Conservation (phyloP, 2,113 vertebrate species). For the Camelus dromedarius region DNA sequence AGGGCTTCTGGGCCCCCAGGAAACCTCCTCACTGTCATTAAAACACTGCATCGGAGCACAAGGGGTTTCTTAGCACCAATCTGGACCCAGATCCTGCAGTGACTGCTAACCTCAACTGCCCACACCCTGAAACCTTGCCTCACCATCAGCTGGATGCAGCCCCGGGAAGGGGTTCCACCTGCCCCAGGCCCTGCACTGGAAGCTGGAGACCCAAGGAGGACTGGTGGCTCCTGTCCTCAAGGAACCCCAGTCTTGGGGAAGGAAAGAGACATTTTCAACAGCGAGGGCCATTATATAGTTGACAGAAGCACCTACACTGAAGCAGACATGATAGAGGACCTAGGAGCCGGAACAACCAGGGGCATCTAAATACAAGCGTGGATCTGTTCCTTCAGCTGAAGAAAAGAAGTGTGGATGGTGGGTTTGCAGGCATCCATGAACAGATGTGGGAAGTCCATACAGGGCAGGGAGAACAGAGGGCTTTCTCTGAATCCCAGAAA, state of each 20-base stretch:
- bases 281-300: fast-evolving
- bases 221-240: neutral
- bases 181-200: neutral
- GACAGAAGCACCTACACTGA: neutral
- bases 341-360: fast-evolving
- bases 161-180: no score
- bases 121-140: neutral
- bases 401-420: neutral
- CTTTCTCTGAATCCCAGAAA: neutral
- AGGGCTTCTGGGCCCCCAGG: conserved; percentile 21
- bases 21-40: conserved; percentile 33
- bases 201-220: neutral
- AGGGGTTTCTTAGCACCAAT: neutral
- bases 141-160: fast-evolving
- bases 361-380: neutral
- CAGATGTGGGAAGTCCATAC: neutral
- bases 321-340: neutral
- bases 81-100: neutral
- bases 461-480: neutral
- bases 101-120: no score
- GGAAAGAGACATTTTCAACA: neutral
- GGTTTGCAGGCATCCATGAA: neutral
- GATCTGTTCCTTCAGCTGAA: neutral
- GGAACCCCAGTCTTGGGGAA: neutral
- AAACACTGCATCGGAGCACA: conserved; percentile 1